These are phyloP conservation scores for Arizona elegans DNA, from an alignment of 2,113 vertebrate species.

Conservation along the genomic window DNA sequence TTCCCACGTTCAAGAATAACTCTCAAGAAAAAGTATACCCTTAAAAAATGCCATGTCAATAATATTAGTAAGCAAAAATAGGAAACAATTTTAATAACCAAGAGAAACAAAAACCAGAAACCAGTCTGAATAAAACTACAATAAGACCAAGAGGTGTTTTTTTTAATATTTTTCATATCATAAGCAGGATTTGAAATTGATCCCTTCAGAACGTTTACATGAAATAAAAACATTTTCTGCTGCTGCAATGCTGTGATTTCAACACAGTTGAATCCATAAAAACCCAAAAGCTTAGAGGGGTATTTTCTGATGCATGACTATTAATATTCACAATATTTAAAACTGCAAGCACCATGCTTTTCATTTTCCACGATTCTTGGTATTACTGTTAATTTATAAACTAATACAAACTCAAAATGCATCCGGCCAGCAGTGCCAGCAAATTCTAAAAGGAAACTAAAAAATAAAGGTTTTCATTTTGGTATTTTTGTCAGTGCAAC, in stretches of 20 bases:
- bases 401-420: slow-evolving; percentile 94
- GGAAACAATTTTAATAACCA: slow-evolving; percentile 98
- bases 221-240: slow-evolving; percentile 90
- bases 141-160: slow-evolving; percentile 90
- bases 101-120: slow-evolving; percentile 85
- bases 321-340: slow-evolving; percentile 93
- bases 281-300: slow-evolving; percentile 79
- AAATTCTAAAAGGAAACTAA: slow-evolving; percentile 87
- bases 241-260: slow-evolving; percentile 95
- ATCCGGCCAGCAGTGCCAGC: slow-evolving; percentile 99
- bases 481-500: slow-evolving; percentile 90
- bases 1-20: slow-evolving; percentile 28
- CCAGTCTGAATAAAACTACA: slow-evolving; percentile 99
- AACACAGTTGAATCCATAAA: slow-evolving; percentile 99
- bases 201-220: slow-evolving; percentile 93
- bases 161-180: slow-evolving; percentile 90
- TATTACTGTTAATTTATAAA: slow-evolving; percentile 98
- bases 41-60: slow-evolving; percentile 91
- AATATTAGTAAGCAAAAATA: slow-evolving; percentile 99
- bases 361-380: slow-evolving; percentile 88
- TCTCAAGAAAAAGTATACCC: slow-evolving; percentile 60
- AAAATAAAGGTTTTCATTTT: slow-evolving; percentile 90
- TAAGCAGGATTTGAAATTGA: slow-evolving; percentile 99
- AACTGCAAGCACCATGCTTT: slow-evolving; percentile 99
- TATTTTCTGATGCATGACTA: slow-evolving; percentile 87